These are phyloP conservation scores for Heteronetta atricapilla DNA, from an alignment of 2,113 vertebrate species.

Conservation along the genomic window DNA sequence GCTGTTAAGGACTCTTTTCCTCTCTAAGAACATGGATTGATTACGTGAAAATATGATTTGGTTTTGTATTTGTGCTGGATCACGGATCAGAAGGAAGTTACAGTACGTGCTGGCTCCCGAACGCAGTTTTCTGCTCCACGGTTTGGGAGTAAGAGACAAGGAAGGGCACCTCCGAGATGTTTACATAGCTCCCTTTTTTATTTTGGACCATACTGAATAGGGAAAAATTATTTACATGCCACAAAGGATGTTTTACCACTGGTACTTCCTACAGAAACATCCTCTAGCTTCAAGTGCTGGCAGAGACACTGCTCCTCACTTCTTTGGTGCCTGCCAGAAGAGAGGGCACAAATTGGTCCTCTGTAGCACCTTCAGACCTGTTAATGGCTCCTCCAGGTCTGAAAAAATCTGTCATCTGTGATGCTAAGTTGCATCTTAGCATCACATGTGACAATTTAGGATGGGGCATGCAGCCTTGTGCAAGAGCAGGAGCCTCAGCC, in stretches of 20 bases:
- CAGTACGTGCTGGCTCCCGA: slow-evolving; percentile 32
- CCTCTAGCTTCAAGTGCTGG: slow-evolving; percentile 38
- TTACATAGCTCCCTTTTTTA: slow-evolving; percentile 55
- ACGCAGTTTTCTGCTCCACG: not conserved
- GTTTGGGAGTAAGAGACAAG: slow-evolving; percentile 42
- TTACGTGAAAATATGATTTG: slow-evolving; percentile 75
- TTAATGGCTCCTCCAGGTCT: not conserved
- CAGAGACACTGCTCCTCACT: not conserved
- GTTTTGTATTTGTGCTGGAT: slow-evolving; percentile 77
- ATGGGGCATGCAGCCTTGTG: not conserved
- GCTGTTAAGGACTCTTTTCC: slow-evolving; percentile 70
- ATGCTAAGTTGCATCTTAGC: not conserved
- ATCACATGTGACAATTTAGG: not conserved
- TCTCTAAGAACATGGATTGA: slow-evolving; percentile 74
- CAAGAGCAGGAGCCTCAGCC: not conserved
- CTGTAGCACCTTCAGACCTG: not conserved
- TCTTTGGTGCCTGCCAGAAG: not conserved
- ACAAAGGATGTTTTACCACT: slow-evolving; percentile 66
- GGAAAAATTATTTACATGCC: slow-evolving; percentile 57
- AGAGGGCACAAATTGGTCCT: not conserved
- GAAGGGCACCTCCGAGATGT: slow-evolving; percentile 49
- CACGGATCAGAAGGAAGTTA: slow-evolving; percentile 68
- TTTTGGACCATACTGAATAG: slow-evolving; percentile 51
- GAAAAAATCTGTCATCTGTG: not conserved
- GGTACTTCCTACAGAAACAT: slow-evolving; percentile 53